phyloP scores from a whole-genome alignment of 2,888 invertebrate species.

The Yponomeuta evonymella region DNA sequence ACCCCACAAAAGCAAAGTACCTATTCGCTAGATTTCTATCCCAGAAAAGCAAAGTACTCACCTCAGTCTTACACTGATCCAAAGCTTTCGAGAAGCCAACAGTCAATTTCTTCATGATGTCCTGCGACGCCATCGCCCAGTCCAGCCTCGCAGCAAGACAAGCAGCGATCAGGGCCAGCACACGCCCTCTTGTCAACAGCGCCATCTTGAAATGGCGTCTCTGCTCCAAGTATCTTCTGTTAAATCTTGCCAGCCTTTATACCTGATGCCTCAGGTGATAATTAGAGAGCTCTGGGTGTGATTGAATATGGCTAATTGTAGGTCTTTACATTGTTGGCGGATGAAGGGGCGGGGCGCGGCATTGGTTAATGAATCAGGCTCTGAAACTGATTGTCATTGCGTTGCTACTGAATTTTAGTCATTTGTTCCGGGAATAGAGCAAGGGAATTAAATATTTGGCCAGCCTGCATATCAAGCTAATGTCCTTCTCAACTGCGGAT shows the following conservation, averaged over 20 bases:
- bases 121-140: slow-evolving; percentile 37
- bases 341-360: neutral
- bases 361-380: neutral
- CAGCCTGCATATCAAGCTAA: no score
- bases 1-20: no score
- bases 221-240: neutral
- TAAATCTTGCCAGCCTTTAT: neutral
- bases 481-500: no score
- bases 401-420: neutral
- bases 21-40: no score
- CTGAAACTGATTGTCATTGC: neutral
- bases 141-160: slow-evolving; percentile 22
- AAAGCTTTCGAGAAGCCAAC: slow-evolving; percentile 42
- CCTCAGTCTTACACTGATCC: slow-evolving; percentile 53
- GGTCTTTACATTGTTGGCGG: neutral
- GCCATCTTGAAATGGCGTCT: slow-evolving; percentile 31
- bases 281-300: slow-evolving; percentile 3
- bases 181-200: slow-evolving; percentile 32
- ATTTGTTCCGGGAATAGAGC: neutral
- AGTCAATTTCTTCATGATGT: slow-evolving; percentile 49
- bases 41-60: slow-evolving; percentile 24
- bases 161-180: slow-evolving; percentile 23
- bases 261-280: neutral
- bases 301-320: neutral
- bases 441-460: no score